Evolutionary conservation across 2,113 vertebrate genomes (phyloP).

Genomic region (Labrus mixtus): DNA sequence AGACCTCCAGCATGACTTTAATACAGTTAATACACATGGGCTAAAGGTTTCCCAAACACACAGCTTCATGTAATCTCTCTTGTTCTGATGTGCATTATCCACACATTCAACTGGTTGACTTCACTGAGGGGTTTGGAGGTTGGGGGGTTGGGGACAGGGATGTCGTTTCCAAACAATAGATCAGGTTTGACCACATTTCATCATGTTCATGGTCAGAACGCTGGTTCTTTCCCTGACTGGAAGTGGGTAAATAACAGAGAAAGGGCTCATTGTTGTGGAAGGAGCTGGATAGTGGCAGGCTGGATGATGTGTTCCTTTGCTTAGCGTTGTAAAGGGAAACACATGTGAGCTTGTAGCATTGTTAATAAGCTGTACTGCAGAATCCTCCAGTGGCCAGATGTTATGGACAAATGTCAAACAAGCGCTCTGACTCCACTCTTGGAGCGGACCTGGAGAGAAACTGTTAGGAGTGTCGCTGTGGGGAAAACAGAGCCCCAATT

Average conservation of each 20-base stretch:
- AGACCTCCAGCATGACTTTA: slow-evolving; percentile 1
- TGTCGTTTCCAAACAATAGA: slow-evolving; percentile 70
- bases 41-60: slow-evolving; percentile 31
- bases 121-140: slow-evolving; percentile 51
- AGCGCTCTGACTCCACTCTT: slow-evolving; percentile 75
- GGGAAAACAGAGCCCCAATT: slow-evolving; percentile 66
- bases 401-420: slow-evolving; percentile 86
- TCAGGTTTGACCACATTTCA: slow-evolving; percentile 78
- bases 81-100: slow-evolving; percentile 50
- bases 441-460: slow-evolving; percentile 58
- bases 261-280: slow-evolving; percentile 84
- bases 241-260: slow-evolving; percentile 78
- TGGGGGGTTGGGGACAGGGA: slow-evolving; percentile 33
- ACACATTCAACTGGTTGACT: slow-evolving; percentile 50
- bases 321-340: slow-evolving; percentile 82
- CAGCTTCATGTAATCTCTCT: slow-evolving; percentile 31
- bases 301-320: slow-evolving; percentile 84
- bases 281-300: slow-evolving; percentile 78
- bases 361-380: slow-evolving; percentile 83
- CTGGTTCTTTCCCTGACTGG: slow-evolving; percentile 74
- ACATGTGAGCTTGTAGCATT: slow-evolving; percentile 84
- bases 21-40: slow-evolving; percentile 16
- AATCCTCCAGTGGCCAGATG: slow-evolving; percentile 83
- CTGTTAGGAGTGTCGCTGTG: slow-evolving; percentile 58
- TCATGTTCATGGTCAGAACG: slow-evolving; percentile 75